Base-by-base conservation (phyloP, 1,140 invertebrate genomes). In the Nylanderia fulva region DNA sequence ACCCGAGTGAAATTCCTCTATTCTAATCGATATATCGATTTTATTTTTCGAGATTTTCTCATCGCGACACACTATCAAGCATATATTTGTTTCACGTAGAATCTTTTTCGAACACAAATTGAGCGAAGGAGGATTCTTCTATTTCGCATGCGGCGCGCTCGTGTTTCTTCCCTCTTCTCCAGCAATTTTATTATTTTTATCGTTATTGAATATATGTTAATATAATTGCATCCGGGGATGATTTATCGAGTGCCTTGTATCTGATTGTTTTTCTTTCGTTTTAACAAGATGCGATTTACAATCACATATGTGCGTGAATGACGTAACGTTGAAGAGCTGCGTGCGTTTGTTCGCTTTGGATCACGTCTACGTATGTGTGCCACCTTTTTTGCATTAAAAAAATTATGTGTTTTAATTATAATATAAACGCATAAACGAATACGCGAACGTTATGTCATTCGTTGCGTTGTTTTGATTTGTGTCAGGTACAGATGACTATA, bases 341-440 rank as follows among this genome's bases (percentile, higher is more conserved):
- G 45, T 18, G 54, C 52, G 77, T 36, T n/a, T n/a, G n/a, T n/a
- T 60, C 27, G 36, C 58, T 71, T 18, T 64, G 36, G 52, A 36
- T 72, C 66, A 72, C 52, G 21, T 66, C 24, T 56, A 71, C 54
- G 48, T 52, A 36, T 24, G 75, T 79, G 24, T 58, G 52, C 4
- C 63, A 48, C 52, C 66, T 82, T 82, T 48, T 48, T 45, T 71
- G 36, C 27, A 71, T 80, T 82, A 82, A n/a, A n/a, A n/a, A n/a
- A n/a, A 82, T 82, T 71, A 72, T 21, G 39, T 82, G 39, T 82
- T 82, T 82, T 82, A 82, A 82, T 82, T 60, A 82, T 82, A 72
- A 82, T 72, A 72, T 82, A 72, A 82, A 82, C 52, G 48, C 52
- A 29, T 27, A n/a, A n/a, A 27, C 2, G 45, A 18, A 27, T 24